phyloP scores from a whole-genome alignment of 1,140 invertebrate genomes.

The Penaeus vannamei region DNA sequence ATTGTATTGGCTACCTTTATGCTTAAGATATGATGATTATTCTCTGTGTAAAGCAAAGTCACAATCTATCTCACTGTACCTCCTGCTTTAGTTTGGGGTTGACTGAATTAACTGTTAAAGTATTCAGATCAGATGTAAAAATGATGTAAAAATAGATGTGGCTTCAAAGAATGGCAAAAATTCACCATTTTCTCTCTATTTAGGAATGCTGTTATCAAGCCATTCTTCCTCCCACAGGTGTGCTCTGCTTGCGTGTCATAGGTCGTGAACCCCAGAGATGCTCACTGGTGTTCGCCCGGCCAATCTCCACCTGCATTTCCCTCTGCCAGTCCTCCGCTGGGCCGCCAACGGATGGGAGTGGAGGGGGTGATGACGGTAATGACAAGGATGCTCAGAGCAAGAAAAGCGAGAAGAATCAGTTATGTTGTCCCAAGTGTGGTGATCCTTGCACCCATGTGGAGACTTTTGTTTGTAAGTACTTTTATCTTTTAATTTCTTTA shows the following conservation, averaged over 20 bases:
- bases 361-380: constrained; percentile 37
- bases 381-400: constrained; percentile 52
- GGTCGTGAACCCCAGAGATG: not conserved
- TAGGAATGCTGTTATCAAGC: not conserved
- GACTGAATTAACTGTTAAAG: too few relatives aligned
- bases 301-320: not conserved
- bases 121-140: too few relatives aligned
- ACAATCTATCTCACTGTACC: too few relatives aligned
- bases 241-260: constrained; percentile 33
- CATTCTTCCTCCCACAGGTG: not conserved
- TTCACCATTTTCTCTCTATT: too few relatives aligned
- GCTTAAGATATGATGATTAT: too few relatives aligned
- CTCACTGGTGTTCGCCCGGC: constrained; percentile 21
- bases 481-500: not conserved
- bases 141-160: too few relatives aligned
- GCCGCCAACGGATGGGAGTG: constrained; percentile 50
- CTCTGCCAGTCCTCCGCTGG: constrained; percentile 47
- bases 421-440: constrained; percentile 91
- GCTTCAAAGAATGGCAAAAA: too few relatives aligned
- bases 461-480: constrained; percentile 90
- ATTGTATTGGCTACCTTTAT: too few relatives aligned
- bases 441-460: constrained; percentile 96
- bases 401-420: constrained; percentile 50
- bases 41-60: too few relatives aligned
- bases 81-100: too few relatives aligned